Base-by-base conservation (phyloP, 2,888 invertebrate genomes). In the Pteria penguin region DNA sequence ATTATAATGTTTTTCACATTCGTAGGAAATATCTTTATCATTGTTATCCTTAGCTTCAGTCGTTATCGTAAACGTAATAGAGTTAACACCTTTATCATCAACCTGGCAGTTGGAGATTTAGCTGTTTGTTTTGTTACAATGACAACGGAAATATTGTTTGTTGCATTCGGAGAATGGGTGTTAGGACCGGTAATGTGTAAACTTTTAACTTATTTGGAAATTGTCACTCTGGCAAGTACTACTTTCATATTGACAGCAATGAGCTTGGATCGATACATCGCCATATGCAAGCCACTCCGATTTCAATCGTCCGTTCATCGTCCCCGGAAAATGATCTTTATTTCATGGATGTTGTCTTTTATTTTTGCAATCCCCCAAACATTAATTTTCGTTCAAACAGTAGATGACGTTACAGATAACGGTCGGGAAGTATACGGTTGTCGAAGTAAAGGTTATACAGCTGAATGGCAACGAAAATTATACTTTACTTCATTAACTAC, bases 211-310 rank as follows among this genome's bases (percentile, higher is more conserved):
- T 93, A 92, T 78, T 85, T 90, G 11, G 92, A 93, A 85, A 90
- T 91, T 11, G 90, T 93, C n/a, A 92, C 92, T 0, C 83, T 93
- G 32, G 91, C 92, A 29, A 91, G 92, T 66, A 93, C 93, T 2
- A 92, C 92, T 1, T 93, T 93, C 82, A 92, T 93, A 22, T 84
- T 93, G 57, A 89, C 91, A 11, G 91, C 92, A n/a, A 93, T 93
- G 93, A 92, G 91, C 45, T 91, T 90, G 72, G 93, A 93, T 80
- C 87, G 93, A 8, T 92, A 90, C 81, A 85, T 91, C 83, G 92
- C 92, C 8, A 92, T 93, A 65, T 93, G 92, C 76, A 85, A 87
- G 22, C 92, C 92, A 0, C 82, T 93, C 27, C 86, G 86, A 27
- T 90, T 91, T 76, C 83, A 88, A 0, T 82, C 83, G 14, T 87